Evolutionary conservation across 1,140 invertebrate genomes (phyloP).

Genomic region (Drosophila setifemur): DNA sequence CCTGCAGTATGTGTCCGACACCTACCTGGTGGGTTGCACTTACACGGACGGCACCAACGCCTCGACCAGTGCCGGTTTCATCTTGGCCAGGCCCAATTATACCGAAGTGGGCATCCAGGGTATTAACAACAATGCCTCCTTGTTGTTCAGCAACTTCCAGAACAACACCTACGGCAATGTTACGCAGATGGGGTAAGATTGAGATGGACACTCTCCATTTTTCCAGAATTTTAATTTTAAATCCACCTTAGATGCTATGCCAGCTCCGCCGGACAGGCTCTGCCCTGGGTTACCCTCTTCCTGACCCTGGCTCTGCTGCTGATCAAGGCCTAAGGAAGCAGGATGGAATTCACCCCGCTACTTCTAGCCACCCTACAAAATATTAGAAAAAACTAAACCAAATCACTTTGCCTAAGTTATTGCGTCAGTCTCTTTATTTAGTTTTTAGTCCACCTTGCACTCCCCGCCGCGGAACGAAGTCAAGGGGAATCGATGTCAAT

Average conservation of each 20-base stretch:
- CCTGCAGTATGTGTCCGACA: conserved; percentile 11
- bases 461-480: neutral
- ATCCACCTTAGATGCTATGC: conserved; percentile 11
- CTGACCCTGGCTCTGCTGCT: conserved; percentile 50
- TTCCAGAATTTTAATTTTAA: neutral
- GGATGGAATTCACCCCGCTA: neutral
- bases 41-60: conserved; percentile 19
- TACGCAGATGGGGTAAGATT: conserved; percentile 37
- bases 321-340: conserved; percentile 41
- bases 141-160: conserved; percentile 21
- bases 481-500: conserved; percentile 45
- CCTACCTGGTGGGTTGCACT: conserved; percentile 43
- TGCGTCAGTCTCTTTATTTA: conserved; percentile 66
- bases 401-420: conserved; percentile 29
- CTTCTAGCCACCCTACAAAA: neutral
- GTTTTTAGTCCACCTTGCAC: conserved; percentile 65
- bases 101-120: neutral
- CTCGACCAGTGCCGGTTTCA: conserved; percentile 38
- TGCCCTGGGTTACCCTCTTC: conserved; percentile 56
- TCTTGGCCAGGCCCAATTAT: conserved; percentile 17
- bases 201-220: neutral
- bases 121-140: conserved; percentile 26
- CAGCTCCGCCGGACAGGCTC: conserved; percentile 21
- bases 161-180: conserved; percentile 9
- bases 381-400: conserved; percentile 8